These are phyloP conservation scores for Solenodon paradoxus DNA, from an alignment of 2,113 vertebrate genomes.

Conservation along the genomic window DNA sequence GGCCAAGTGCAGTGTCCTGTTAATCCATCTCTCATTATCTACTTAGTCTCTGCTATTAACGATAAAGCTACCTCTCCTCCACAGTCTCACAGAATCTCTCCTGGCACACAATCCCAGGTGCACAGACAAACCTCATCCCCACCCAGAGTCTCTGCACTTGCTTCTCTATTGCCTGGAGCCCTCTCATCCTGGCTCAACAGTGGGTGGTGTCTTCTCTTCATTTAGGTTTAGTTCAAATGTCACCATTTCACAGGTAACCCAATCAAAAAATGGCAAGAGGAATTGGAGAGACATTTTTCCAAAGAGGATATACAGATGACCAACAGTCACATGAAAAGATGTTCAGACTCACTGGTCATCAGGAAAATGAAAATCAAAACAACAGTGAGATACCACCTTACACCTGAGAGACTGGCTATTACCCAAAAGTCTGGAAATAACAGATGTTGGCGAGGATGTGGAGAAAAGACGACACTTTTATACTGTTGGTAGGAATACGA, in stretches of 20 bases:
- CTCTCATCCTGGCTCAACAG: not conserved
- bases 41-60: not conserved
- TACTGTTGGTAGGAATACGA: too few relatives aligned
- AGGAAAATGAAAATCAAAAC: too few relatives aligned
- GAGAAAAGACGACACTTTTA: too few relatives aligned
- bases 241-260: not conserved
- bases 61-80: not conserved
- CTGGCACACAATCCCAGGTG: not conserved
- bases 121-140: not conserved
- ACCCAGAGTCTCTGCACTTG: not conserved
- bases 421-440: too few relatives aligned
- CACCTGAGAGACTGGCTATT: too few relatives aligned
- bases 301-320: too few relatives aligned
- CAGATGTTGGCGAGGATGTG: too few relatives aligned
- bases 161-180: not conserved
- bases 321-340: too few relatives aligned
- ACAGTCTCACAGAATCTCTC: not conserved
- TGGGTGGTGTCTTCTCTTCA: not conserved
- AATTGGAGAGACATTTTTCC: too few relatives aligned
- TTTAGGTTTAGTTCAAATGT: not conserved
- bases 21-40: not conserved
- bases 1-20: not conserved
- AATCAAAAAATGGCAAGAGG: too few relatives aligned
- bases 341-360: too few relatives aligned
- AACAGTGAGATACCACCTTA: too few relatives aligned